These are phyloP conservation scores for Drosophila anceps DNA, from an alignment of 2,888 invertebrate genomes.

Conservation along the genomic window DNA sequence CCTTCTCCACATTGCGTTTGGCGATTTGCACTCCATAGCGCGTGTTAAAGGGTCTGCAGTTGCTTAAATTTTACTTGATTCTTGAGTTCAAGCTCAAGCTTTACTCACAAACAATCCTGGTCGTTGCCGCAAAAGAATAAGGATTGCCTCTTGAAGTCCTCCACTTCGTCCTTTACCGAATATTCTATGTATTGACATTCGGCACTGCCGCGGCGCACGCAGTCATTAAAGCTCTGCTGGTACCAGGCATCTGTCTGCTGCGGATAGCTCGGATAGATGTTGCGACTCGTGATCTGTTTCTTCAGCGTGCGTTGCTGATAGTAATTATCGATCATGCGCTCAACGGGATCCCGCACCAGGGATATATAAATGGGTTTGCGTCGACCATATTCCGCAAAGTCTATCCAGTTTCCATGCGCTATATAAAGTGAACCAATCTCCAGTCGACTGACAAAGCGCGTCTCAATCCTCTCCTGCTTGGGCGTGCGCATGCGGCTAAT, in stretches of 20 bases:
- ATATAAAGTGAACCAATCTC: conserved; percentile 92
- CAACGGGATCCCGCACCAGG: conserved; percentile 94
- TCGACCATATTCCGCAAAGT: conserved; percentile 91
- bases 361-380: conserved; percentile 94
- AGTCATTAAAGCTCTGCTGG: conserved; percentile 91
- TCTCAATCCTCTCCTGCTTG: conserved; percentile 90
- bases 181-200: conserved; percentile 93
- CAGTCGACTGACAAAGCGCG: conserved; percentile 89
- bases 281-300: conserved; percentile 89
- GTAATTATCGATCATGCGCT: conserved; percentile 94
- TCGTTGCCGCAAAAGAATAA: conserved; percentile 96
- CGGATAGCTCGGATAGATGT: conserved; percentile 83
- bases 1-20: conserved; percentile 92
- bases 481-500: conserved; percentile 85
- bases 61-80: not conserved
- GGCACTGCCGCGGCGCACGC: conserved; percentile 92
- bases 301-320: conserved; percentile 93
- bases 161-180: conserved; percentile 91
- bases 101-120: conserved; percentile 91
- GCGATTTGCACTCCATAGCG: conserved; percentile 92
- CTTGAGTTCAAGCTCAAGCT: not conserved
- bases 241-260: conserved; percentile 90
- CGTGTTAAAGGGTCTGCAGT: conserved; percentile 92
- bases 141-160: conserved; percentile 93
- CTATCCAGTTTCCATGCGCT: conserved; percentile 94